Evolutionary conservation across 2,797 vertebrate genomes (phyloP).

Genomic region (Zenarchopterus dispar): DNA sequence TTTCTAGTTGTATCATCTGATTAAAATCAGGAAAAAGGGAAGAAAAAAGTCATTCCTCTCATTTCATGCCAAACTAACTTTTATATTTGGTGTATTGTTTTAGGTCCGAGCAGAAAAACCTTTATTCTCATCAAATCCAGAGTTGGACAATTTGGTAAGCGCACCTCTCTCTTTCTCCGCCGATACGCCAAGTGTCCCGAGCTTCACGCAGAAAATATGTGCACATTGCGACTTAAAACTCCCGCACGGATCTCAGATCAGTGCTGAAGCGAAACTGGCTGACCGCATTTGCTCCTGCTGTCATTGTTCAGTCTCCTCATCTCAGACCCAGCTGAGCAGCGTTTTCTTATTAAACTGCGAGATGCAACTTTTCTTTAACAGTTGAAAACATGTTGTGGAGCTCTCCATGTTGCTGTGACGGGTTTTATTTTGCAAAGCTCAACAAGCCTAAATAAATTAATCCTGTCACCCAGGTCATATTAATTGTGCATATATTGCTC

Average conservation of each 20-base stretch:
- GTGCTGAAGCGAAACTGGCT: constrained; percentile 29
- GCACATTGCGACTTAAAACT: constrained; percentile 50
- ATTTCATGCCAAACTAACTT: constrained; percentile 62
- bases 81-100: constrained; percentile 72
- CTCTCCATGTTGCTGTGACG: too few species aligned
- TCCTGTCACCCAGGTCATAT: constrained; percentile 2
- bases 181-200: constrained; percentile 48
- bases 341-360: constrained; percentile 4
- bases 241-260: constrained; percentile 51
- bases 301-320: constrained; percentile 43
- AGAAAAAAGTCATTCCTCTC: constrained; percentile 6
- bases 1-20: not conserved
- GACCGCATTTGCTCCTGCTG: constrained; percentile 57
- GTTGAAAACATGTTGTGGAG: constrained; percentile 1
- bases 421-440: not conserved
- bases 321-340: constrained; percentile 6
- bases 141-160: constrained; percentile 99
- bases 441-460: not conserved
- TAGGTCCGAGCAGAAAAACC: constrained; percentile 99
- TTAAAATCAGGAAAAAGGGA: not conserved
- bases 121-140: constrained; percentile 99
- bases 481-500: constrained; percentile 38
- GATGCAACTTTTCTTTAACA: constrained; percentile 3
- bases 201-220: constrained; percentile 43
- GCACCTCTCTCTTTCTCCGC: constrained; percentile 28